Evolutionary conservation across 1,140 invertebrate genomes (phyloP), one percentile per base, ranked within the genome.

Genomic region (Scaptomyza graminum): DNA sequence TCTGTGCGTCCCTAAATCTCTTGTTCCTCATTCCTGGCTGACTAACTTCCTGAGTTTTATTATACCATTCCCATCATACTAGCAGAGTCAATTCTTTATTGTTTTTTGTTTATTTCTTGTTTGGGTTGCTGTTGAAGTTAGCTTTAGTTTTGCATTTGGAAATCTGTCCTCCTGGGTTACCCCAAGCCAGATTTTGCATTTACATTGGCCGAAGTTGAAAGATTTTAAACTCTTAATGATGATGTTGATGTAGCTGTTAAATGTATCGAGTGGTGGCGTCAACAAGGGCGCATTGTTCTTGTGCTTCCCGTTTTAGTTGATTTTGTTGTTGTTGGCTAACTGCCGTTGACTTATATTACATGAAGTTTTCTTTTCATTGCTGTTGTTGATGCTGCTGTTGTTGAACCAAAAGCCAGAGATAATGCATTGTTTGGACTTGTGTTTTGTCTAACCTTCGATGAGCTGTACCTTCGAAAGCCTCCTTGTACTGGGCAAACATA

Each of bases 311-410:
- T 43, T 22, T 22, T 22, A 3, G 18, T 22, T 22, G 18, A 2
- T 22, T 34, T 67, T 59, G 41, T 49, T 68, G 55, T 64, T 73
- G 63, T 79, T 70, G 66, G 75, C 75, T 59, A 70, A 69, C 70
- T 78, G 71, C 59, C 75, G 67, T 79, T 75, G 78, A 81, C 74
- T 76, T 81, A 79, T 76, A 79, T 79, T 76, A 76, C 73, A 72
- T 76, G 13, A 74, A 67, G 67, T 79, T 84, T 68, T 69, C 56
- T 79, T 79, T 68, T 69, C 56, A 79, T 78, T 75, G 73, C 62
- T 70, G 61, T 64, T 15, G 28, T 31, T 8, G 28, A 31, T 31
- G 28, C 5, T 64, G 13, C 28, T 39, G 18, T 57, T 41, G 34
- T 31, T 65, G 44, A 56, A 46, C 57, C 56, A 37, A 73, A 73